Base-by-base conservation (phyloP, 2,888 invertebrate species). In the Agrochola macilenta region DNA sequence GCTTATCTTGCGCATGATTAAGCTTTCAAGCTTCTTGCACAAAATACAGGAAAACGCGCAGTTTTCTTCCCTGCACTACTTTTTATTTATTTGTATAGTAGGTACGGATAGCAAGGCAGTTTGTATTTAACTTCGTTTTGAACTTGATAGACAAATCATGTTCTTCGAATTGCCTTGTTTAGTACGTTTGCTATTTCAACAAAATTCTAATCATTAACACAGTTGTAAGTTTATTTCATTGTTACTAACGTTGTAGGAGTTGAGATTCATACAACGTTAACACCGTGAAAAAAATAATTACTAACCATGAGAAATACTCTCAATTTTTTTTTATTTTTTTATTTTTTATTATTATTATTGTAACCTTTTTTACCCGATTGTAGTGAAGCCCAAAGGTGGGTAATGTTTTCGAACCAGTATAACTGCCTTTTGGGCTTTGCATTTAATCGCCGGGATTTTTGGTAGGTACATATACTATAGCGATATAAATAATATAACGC, bases 1-100 rank as follows among this genome's bases (percentile, higher is more conserved):
- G 91, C 91, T 94, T 95, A 95, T 94, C 93, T 92, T 85, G 91
- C 91, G 93, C 93, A 94, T 95, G 95, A 95, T 95, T 95, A 95
- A 95, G 93, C 94, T 93, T 94, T 93, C 91, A 89, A 89, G 91
- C 91, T 92, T 91, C 93, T 94, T 92, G 92, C 91, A 93, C 91
- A 93, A 93, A 94, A 94, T 92, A 93, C 93, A 93, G 92, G 91
- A 87, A 92, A 93, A 93, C 92, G 90, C 88, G 93, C 91, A 92
- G 92, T 92, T 93, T 94, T 93, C 92, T 92, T 91, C 83, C 92
- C 92, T 92, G 93, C 92, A 93, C 91, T 92, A 93, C 89, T 69
- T 69, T 93, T 92, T 23, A 52, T 52, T 90, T 94, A 90, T 90
- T 93, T 91, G 88, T 90, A 90, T 87, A 23, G 58, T 52, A n/a